These are phyloP conservation scores for Acleris holmiana DNA, from an alignment of 2,888 invertebrate genomes.

Conservation along the genomic window DNA sequence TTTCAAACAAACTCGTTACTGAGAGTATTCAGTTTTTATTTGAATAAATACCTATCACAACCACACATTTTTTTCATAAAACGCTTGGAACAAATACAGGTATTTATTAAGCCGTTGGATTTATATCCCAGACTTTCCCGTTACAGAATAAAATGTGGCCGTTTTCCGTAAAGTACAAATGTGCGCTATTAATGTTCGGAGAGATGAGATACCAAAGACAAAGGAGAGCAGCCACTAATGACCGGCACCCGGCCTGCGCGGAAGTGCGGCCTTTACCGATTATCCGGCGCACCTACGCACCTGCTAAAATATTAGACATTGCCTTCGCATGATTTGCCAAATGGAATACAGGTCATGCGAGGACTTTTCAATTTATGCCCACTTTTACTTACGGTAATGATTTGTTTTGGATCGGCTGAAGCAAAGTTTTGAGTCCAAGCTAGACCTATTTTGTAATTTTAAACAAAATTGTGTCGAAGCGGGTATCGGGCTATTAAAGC, in stretches of 20 bases:
- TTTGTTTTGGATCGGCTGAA: neutral
- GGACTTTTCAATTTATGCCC: conserved; percentile 45
- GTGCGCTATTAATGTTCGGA: conserved; percentile 30
- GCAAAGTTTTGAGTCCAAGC: neutral
- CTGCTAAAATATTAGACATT: conserved; percentile 48
- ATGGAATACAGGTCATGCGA: conserved; percentile 40
- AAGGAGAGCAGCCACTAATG: conserved; percentile 46
- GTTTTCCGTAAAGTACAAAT: conserved; percentile 29
- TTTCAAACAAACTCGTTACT: conserved; percentile 7
- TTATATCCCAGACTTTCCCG: conserved; percentile 10
- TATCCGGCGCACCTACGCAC: conserved; percentile 49
- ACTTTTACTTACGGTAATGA: conserved; percentile 1
- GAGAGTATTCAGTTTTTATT: conserved; percentile 12
- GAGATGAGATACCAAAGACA: conserved; percentile 41
- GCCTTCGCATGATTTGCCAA: conserved; percentile 48
- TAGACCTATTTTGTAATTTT: no score
- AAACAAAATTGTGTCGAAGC: no score
- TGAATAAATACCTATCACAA: conserved; percentile 3
- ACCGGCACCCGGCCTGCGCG: conserved; percentile 42
- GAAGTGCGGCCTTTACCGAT: conserved; percentile 43
- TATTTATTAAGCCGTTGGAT: neutral
- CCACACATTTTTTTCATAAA: no score
- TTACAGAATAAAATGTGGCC: conserved; percentile 14
- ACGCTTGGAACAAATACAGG: no score
- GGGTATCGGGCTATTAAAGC: no score